Evolutionary conservation across 2,888 invertebrate genomes (phyloP).

Genomic region (Callinectes sapidus): DNA sequence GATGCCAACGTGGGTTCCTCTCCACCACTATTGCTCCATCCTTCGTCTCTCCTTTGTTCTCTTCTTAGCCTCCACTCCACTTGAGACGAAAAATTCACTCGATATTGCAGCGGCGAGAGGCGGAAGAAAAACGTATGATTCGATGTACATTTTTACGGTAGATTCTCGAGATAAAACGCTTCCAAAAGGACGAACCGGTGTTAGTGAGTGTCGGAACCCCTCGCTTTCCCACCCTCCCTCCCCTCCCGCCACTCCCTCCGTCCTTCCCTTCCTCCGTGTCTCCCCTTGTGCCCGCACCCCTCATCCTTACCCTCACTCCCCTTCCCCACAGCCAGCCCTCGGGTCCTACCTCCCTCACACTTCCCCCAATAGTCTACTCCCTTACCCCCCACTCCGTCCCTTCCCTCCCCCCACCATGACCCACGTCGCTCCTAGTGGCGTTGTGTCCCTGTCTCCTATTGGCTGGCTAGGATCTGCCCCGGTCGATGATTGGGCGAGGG

Average conservation of each 20-base stretch:
- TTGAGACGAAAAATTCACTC: neutral
- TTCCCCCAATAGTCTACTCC: conserved; percentile 35
- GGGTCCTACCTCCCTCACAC: conserved; percentile 32
- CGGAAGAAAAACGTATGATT: neutral
- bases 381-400: conserved; percentile 46
- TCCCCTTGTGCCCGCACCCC: conserved; percentile 38
- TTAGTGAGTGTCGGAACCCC: conserved; percentile 24
- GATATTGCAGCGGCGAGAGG: neutral
- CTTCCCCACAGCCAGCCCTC: conserved; percentile 27
- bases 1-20: conserved; percentile 13
- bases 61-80: neutral
- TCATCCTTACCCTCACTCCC: conserved; percentile 36
- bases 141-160: neutral
- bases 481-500: conserved; percentile 60
- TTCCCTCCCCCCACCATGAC: conserved; percentile 40
- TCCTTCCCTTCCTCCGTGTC: conserved; percentile 17
- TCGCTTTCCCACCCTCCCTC: conserved; percentile 16
- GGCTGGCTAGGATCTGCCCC: conserved; percentile 62
- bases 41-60: neutral
- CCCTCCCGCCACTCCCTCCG: conserved; percentile 13
- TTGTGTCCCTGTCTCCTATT: conserved; percentile 61
- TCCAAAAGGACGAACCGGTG: conserved; percentile 36
- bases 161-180: conserved; percentile 3
- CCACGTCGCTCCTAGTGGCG: conserved; percentile 56
- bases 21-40: conserved; percentile 14